Evolutionary conservation across 2,797 vertebrate genomes (phyloP).

Genomic region (Anguilla anguilla): DNA sequence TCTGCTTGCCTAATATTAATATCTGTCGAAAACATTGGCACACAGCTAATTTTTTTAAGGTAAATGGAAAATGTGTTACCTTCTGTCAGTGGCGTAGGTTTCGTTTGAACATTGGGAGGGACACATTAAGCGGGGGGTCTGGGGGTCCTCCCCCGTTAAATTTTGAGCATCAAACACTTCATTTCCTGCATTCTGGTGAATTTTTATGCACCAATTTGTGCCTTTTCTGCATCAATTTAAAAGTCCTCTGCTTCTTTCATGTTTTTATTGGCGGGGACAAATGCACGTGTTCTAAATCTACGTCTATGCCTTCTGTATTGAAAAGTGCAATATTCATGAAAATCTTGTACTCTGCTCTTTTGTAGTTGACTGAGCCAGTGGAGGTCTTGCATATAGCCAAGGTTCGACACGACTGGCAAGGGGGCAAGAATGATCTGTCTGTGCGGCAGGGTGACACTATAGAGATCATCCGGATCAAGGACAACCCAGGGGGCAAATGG

Average conservation of each 20-base stretch:
- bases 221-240: too few species aligned
- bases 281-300: too few species aligned
- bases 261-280: too few species aligned
- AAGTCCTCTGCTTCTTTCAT: too few species aligned
- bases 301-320: too few species aligned
- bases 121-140: too few species aligned
- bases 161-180: too few species aligned
- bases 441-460: slow-evolving; percentile 68
- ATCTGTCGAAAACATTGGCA: not conserved
- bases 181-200: too few species aligned
- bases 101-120: too few species aligned
- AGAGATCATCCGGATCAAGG: slow-evolving; percentile 72
- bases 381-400: slow-evolving; percentile 69
- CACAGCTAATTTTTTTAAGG: not conserved
- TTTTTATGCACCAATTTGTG: too few species aligned
- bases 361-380: slow-evolving; percentile 61
- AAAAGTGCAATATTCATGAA: not conserved
- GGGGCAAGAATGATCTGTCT: slow-evolving; percentile 68
- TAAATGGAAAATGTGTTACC: not conserved
- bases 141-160: too few species aligned
- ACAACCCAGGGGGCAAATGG: slow-evolving; percentile 76
- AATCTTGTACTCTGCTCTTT: not conserved
- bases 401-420: slow-evolving; percentile 68
- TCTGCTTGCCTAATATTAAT: not conserved
- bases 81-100: not conserved